Base-by-base conservation (phyloP, 92 coral and sea anemone genomes). In the Palythoa heliodiscus region DNA sequence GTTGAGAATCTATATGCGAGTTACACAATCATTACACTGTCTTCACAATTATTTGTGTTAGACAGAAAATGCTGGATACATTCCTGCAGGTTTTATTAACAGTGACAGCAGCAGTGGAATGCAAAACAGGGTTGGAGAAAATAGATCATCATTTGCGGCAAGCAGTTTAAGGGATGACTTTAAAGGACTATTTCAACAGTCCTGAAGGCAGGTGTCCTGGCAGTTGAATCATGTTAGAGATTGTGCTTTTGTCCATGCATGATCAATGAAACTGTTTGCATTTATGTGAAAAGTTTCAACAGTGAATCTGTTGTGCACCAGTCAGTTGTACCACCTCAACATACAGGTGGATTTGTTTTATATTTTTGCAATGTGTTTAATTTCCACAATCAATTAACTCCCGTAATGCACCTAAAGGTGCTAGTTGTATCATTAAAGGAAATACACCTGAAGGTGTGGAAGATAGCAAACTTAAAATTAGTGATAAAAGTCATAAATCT, bases 151-250 rank as follows among this genome's bases (percentile, higher is more conserved):
- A 66, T 82, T 82, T 69, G 86, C 69, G 63, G 86, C 86, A 35
- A 71, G 77, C 87, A 70, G 63, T 83, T 22, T 48, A 47, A 71
- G 80, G 76, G 68, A 52, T 53, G 70, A 48, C 35, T 82, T 82
- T 22, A n/a, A 82, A 82, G 63, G 77, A 82, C 52, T 43, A 82
- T 67, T 70, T 82, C 43, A 70, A 67, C 76, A 82, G 86, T 67
- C 78, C 68, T 20, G 69, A 57, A 40, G 86, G 86, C 66, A 67
- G 43, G 76, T 82, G 19, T 73, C 86, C 63, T 43, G 67, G 76
- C 86, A 82, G 67, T 38, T 82, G 38, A 61, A 82, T 20, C 77
- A 82, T 68, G 86, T 82, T 14, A 66, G 58, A 40, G 61, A 70
- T 82, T 67, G 75, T 68, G 86, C 77, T 53, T 63, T 29, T 25